phyloP scores from a whole-genome alignment of 1,140 invertebrate genomes.

The Maconellicoccus hirsutus region DNA sequence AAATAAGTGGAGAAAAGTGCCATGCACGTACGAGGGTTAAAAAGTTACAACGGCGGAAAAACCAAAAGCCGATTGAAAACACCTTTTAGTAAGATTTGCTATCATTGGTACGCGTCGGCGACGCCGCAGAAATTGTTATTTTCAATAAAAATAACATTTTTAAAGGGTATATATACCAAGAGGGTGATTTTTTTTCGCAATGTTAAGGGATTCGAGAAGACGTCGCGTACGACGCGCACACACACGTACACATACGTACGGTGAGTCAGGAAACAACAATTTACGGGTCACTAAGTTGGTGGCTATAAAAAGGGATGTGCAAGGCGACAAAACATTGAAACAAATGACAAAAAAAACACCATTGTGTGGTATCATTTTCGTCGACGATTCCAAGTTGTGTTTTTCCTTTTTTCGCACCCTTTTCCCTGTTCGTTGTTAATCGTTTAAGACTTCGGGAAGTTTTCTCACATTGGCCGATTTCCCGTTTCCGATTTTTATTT shows the following conservation, averaged over 20 bases:
- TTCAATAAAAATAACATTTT: slow-evolving; percentile 10
- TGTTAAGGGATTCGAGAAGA: neutral
- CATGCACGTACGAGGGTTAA: no score
- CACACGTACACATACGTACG: neutral
- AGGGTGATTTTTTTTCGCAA: neutral
- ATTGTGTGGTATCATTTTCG: neutral
- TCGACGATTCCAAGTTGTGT: no score
- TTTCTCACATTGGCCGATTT: no score
- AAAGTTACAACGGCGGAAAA: no score
- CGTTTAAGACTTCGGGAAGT: neutral
- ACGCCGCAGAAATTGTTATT: neutral
- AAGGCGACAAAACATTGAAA: neutral
- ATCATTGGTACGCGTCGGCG: neutral
- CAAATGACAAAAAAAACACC: slow-evolving; percentile 12
- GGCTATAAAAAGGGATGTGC: neutral
- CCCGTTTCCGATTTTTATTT: no score
- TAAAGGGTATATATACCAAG: neutral
- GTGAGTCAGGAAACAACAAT: slow-evolving; percentile 15
- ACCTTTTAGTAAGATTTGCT: slow-evolving; percentile 9
- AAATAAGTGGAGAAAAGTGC: no score
- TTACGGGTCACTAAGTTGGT: slow-evolving; percentile 18
- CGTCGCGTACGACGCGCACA: neutral
- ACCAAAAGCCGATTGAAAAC: neutral
- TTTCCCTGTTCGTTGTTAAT: no score
- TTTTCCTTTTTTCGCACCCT: no score